These are phyloP conservation scores for Ridgeia piscesae DNA, from an alignment of 1,140 invertebrate genomes.

Conservation along the genomic window DNA sequence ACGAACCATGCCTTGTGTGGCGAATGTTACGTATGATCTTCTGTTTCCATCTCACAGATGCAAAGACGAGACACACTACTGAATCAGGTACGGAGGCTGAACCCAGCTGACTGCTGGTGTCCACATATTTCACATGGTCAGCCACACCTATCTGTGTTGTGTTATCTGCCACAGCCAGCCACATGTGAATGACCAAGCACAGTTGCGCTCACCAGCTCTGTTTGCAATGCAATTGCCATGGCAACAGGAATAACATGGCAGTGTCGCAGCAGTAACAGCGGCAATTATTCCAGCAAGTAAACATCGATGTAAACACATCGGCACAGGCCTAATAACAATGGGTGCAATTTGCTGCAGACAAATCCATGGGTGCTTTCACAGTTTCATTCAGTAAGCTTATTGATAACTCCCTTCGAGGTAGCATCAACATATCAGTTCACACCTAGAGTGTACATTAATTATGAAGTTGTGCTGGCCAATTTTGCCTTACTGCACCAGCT, in stretches of 20 bases:
- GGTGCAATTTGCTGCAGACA: not conserved
- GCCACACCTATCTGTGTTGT: not conserved
- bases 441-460: not conserved
- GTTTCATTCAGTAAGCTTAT: not conserved
- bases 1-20: too few species aligned
- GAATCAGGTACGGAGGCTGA: not conserved
- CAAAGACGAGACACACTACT: not conserved
- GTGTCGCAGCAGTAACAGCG: not conserved
- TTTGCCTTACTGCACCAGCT: not conserved
- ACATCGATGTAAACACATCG: not conserved
- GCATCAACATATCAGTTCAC: not conserved
- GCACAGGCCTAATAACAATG: not conserved
- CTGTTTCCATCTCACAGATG: too few species aligned
- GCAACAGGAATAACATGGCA: not conserved
- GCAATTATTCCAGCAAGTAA: not conserved
- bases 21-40: too few species aligned
- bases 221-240: not conserved
- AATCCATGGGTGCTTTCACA: not conserved
- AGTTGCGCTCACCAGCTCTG: too few species aligned
- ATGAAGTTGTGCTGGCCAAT: not conserved
- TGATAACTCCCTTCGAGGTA: not conserved
- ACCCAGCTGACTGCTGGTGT: not conserved
- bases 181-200: too few species aligned
- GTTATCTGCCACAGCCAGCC: not conserved
- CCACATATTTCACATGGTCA: not conserved